Conservation (phyloP, 2,888 invertebrate genomes). For the Drosophila histrio region DNA sequence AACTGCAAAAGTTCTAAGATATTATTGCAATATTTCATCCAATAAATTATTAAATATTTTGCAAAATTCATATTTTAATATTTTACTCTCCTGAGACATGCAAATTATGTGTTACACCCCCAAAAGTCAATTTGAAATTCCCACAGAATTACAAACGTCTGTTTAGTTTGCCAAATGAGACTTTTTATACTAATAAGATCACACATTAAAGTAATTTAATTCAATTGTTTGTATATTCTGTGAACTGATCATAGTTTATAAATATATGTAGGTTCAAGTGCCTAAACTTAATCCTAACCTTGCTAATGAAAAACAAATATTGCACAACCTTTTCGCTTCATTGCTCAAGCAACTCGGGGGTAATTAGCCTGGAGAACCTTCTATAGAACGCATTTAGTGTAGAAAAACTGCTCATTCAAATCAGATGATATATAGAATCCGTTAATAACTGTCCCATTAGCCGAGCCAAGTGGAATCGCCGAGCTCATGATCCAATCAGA, state of each 20-base stretch:
- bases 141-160: background rate
- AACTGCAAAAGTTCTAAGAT: background rate
- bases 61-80: background rate
- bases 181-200: constrained; percentile 13
- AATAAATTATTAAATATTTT: background rate
- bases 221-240: constrained; percentile 44
- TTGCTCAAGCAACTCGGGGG: constrained; percentile 37
- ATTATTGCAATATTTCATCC: background rate
- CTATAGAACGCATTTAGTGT: constrained; percentile 6
- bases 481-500: constrained; percentile 47
- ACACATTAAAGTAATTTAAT: constrained; percentile 32
- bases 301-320: constrained; percentile 48
- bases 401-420: constrained; percentile 11
- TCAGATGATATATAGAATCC: constrained; percentile 33
- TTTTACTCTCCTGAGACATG: background rate
- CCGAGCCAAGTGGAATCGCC: background rate
- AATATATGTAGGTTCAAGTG: constrained; percentile 8
- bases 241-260: constrained; percentile 11
- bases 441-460: constrained; percentile 54
- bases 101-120: background rate
- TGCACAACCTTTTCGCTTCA: constrained; percentile 64
- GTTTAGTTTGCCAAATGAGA: background rate
- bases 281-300: constrained; percentile 37
- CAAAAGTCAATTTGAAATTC: background rate
- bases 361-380: constrained; percentile 53